Conservation (phyloP, 2,888 invertebrate species). For the Mythimna pallens region DNA sequence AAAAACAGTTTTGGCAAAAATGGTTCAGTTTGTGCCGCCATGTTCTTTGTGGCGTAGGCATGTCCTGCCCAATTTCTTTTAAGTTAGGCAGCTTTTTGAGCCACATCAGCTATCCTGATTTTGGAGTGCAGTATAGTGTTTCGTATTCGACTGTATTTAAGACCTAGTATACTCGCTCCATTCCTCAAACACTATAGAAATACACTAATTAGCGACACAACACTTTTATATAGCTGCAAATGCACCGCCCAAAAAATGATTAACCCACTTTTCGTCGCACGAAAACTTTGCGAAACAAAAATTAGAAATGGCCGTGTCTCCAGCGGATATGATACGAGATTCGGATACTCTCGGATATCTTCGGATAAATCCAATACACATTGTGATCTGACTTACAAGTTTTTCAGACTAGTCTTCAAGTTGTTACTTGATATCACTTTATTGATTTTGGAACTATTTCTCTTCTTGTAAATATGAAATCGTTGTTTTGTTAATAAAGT, state of each 20-base stretch:
- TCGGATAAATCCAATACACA: conserved; percentile 54
- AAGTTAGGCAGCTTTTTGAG: no score
- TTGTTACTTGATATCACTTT: conserved; percentile 35
- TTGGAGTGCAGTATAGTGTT: no score
- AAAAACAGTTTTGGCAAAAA: no score
- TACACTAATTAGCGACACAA: no score
- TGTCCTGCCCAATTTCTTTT: no score
- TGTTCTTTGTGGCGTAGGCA: no score
- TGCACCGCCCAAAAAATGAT: conserved; percentile 13
- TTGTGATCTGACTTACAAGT: conserved; percentile 54
- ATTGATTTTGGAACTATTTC: conserved; percentile 4
- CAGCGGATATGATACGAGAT: conserved; percentile 45
- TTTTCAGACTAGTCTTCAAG: conserved; percentile 39
- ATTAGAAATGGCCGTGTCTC: conserved; percentile 32
- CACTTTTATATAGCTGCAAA: neutral
- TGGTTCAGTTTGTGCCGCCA: no score
- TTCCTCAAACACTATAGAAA: no score
- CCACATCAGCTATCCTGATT: no score
- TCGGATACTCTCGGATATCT: conserved; percentile 35
- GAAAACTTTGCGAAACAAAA: conserved; percentile 25
- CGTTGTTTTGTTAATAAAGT: conserved; percentile 10
- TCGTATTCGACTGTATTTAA: no score
- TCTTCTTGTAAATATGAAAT: conserved; percentile 1
- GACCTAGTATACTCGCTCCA: no score
- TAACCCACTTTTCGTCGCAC: conserved; percentile 5